Evolutionary conservation across 2,113 vertebrate species (phyloP), one percentile per base, ranked within the genome.

Genomic region (Callipepla californica): DNA sequence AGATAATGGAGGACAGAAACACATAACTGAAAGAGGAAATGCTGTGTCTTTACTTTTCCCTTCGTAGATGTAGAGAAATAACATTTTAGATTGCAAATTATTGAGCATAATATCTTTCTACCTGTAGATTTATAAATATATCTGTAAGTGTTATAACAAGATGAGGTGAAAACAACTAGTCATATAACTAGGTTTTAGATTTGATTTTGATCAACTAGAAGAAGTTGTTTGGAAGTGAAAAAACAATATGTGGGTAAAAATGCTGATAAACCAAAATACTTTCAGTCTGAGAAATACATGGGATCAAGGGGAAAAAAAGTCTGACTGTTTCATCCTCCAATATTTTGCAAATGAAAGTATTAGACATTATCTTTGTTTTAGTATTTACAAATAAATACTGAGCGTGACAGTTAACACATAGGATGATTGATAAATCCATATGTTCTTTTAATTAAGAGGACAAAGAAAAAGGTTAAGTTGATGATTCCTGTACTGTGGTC

Each of bases 391-490:
- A 76, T 13, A 80, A 72, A 76, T 66, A 21, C 18, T 38, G 38
- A 70, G 7, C 5, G 5, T 59, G 21, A 68, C 21, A 45, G 51
- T 55, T 59, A 72, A 80, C 22, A 42, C 1, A 2, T n/a, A 67
- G n/a, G 17, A 48, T 2, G 44, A 25, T 8, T 28, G 16, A 28
- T 42, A 74, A 32, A 45, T 32, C 57, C 6, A 38, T 6, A 14
- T 8, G 11, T 2, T 25, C 0, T 8, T 86, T 66, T 83, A 47
- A 80, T 61, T 11, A 83, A 59, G 32, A 61, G 13, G 6, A 63
- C 51, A 4, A 79, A 70, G 15, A 22, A 12, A 75, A 75, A 30
- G 9, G 5, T 48, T 72, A 75, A 59, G 55, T 19, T 0, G 0
- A 30, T 68, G 44, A 82, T 57, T 48, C 28, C 18, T 10, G 23